phyloP scores from a whole-genome alignment of 2,113 vertebrate genomes.

The Lutjanus erythropterus region DNA sequence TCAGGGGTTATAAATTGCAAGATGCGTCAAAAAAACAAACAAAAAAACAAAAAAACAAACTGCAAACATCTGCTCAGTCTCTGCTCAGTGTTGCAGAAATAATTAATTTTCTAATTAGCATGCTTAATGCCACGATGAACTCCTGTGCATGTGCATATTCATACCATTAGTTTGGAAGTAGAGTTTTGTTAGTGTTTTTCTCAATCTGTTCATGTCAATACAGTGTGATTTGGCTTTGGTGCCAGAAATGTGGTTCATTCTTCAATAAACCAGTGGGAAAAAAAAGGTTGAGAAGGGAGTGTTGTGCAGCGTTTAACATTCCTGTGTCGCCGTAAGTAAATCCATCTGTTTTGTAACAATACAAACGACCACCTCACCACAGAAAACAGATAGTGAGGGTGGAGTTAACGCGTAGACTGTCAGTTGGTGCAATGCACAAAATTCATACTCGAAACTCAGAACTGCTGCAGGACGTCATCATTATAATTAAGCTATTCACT shows the following conservation, averaged over 20 bases:
- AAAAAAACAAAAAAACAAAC: background rate
- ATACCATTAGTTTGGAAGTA: background rate
- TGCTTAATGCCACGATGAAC: background rate
- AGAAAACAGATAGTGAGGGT: slow-evolving; percentile 71
- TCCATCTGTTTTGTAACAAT: slow-evolving; percentile 16
- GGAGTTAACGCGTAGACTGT: slow-evolving; percentile 54
- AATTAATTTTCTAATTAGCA: background rate
- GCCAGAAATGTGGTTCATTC: background rate
- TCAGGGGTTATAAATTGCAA: background rate
- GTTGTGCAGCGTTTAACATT: slow-evolving; percentile 26
- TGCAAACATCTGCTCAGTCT: background rate
- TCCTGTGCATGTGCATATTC: background rate
- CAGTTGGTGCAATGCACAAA: background rate
- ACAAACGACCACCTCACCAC: slow-evolving; percentile 25
- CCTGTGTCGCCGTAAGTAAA: slow-evolving; percentile 25
- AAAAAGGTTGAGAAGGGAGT: background rate
- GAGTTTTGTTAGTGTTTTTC: background rate
- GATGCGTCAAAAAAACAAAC: too few relatives aligned
- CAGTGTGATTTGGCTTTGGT: background rate
- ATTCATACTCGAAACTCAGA: background rate
- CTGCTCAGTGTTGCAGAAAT: background rate
- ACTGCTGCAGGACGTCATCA: background rate
- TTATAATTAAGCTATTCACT: background rate
- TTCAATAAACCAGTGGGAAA: slow-evolving; percentile 12
- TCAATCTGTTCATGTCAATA: background rate